Evolutionary conservation across 2,797 vertebrate species (phyloP), one percentile per base, ranked within the genome.

Genomic region (Ficedula albicollis): DNA sequence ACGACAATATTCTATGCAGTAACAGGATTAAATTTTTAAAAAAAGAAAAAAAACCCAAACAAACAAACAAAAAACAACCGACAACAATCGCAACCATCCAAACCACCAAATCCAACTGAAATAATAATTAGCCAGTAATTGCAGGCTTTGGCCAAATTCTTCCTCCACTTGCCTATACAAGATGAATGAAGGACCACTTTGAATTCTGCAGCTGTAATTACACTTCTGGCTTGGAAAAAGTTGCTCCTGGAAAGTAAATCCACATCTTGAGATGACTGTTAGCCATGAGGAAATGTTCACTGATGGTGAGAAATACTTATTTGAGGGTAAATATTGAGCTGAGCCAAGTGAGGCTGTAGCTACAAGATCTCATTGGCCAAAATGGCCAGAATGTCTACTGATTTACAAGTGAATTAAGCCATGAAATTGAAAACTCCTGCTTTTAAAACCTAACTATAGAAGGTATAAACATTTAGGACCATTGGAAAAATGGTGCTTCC

Each of bases 41-140:
- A 3, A 13, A 23, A 51, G 7, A 2, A 26, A 55, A 55, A 7
- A 46, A 44, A 13, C 0, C 6, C 6, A 5, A 66, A 18, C 2
- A 62, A 18, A 23, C 44, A 48, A 34, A 8, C 3, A 11, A 56
- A n/a, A 27, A 4, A 3, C 32, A 44, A 21, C 23, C 22, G 63
- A 10, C 5, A 46, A 30, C 5, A 38, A 21, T 13, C 30, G 3
- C 6, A 49, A 9, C 9, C 13, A 7, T 16, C 17, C 29, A 73
- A 55, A 55, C 23, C 52, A 48, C 15, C 29, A 67, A 48, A 36
- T 6, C 8, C 6, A 64, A 25, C 0, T 60, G 29, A 56, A 49
- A 52, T 15, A 25, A 38, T 30, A 59, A 83, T 55, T 81, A 51
- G 19, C 6, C 12, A 32, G 16, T 62, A 72, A 27, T 15, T 27